Conservation (phyloP, 2,797 vertebrate species). For the Podarcis siculus region DNA sequence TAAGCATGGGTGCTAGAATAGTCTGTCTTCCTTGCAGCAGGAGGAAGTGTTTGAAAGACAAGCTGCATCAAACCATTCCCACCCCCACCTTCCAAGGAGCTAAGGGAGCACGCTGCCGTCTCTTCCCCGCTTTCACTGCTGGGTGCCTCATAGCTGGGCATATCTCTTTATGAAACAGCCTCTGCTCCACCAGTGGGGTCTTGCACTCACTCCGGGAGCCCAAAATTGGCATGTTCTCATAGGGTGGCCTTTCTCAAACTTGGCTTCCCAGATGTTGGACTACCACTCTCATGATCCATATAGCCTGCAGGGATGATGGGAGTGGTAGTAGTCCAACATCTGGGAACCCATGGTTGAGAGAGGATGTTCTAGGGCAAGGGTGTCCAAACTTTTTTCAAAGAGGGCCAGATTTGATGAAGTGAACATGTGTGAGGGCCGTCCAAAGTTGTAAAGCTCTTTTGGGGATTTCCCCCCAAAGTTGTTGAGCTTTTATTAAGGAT, state of each 20-base stretch:
- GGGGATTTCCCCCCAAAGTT: no score
- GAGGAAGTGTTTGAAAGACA: neutral
- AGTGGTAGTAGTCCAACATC: neutral
- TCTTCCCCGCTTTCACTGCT: neutral
- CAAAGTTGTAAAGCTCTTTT: no score
- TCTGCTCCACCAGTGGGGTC: neutral
- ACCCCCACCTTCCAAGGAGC: neutral
- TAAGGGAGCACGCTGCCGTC: neutral
- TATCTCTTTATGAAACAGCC: neutral
- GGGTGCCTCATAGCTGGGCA: neutral
- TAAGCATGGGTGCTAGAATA: fast-evolving
- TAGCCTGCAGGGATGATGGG: no score
- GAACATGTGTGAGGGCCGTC: no score
- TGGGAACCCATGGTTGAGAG: neutral
- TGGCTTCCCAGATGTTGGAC: no score
- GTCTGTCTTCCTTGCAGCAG: neutral
- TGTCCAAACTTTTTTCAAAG: no score
- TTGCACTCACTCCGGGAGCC: neutral
- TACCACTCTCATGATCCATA: no score
- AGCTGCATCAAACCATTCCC: neutral
- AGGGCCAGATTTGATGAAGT: no score
- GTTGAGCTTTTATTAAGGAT: no score
- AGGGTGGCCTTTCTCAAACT: neutral
- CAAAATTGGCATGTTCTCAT: conserved; percentile 12
- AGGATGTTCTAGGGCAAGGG: neutral